A percentile compares a stretch with the other conserved stretches of the same genome.
Conservation (phyloP, 2,797 vertebrate genomes). For the Lemur catta region DNA sequence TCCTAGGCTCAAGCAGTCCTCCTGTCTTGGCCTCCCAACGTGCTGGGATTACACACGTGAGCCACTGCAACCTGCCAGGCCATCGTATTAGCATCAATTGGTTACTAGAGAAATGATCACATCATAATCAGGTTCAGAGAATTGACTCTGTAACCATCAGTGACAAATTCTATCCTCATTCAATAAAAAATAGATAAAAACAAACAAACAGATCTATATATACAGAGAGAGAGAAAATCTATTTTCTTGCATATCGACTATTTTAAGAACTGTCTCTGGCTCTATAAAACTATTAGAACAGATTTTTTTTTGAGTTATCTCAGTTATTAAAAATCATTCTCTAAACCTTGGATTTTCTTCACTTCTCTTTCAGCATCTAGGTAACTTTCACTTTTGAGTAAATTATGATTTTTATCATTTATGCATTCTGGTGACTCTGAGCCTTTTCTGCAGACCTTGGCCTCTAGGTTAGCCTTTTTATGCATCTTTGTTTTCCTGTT, state of each 20-base stretch:
- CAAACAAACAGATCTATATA: neutral
- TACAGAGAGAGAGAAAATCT: neutral
- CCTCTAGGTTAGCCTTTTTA: neutral
- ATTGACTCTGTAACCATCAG: conserved; percentile 2
- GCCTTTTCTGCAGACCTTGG: neutral
- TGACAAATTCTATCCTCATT: conserved; percentile 17
- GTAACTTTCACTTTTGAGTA: conserved; percentile 47
- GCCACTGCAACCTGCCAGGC: too few species aligned
- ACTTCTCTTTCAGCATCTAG: conserved; percentile 25
- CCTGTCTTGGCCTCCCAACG: neutral
- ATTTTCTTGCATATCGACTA: conserved; percentile 29
- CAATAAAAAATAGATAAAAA: neutral
- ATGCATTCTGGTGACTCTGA: conserved; percentile 2
- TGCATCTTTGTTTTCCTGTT: conserved; percentile 46
- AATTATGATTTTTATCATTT: conserved; percentile 31
- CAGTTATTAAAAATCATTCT: conserved; percentile 42
- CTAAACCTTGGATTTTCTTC: conserved; percentile 39
- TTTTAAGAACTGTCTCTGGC: conserved; percentile 15
- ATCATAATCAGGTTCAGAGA: conserved; percentile 28
- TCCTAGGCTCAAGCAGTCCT: too few species aligned
- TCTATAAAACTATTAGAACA: conserved; percentile 35
- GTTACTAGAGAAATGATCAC: conserved; percentile 28
- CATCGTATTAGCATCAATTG: conserved; percentile 28
- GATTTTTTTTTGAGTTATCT: conserved; percentile 2
- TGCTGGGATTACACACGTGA: neutral